phyloP scores from a whole-genome alignment of 2,888 invertebrate species.

The Eretmocerus hayati region DNA sequence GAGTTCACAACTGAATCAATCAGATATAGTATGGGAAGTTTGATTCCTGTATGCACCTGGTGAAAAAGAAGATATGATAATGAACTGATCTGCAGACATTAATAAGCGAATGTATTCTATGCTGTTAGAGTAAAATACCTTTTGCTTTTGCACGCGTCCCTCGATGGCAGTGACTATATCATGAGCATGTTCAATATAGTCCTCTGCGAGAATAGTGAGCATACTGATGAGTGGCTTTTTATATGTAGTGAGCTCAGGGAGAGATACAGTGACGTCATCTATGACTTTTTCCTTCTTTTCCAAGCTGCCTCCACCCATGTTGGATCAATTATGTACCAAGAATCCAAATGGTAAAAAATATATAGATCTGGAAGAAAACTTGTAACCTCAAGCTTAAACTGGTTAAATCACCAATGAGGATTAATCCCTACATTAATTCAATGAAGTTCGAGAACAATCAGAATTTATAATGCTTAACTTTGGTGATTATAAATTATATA shows the following conservation, averaged over 20 bases:
- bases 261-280: constrained; percentile 82
- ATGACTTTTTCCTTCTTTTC: constrained; percentile 61
- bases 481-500: too few relatives aligned
- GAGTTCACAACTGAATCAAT: constrained; percentile 99
- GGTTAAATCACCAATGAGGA: too few relatives aligned
- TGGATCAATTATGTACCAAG: too few relatives aligned
- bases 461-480: too few relatives aligned
- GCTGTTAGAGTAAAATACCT: constrained; percentile 51
- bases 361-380: too few relatives aligned
- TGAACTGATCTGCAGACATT: background rate
- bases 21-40: constrained; percentile 94
- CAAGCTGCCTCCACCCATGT: background rate
- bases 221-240: constrained; percentile 97
- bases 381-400: too few relatives aligned
- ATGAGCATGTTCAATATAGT: constrained; percentile 81
- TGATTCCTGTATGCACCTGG: constrained; percentile 83
- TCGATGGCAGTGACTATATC: constrained; percentile 93
- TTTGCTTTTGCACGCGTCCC: constrained; percentile 89
- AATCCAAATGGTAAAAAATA: too few relatives aligned
- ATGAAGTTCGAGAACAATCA: too few relatives aligned
- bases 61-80: constrained; percentile 33
- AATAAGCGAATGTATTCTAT: constrained; percentile 10
- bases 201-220: constrained; percentile 97
- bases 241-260: constrained; percentile 87
- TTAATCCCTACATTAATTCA: too few relatives aligned